phyloP scores from a whole-genome alignment of 2,797 vertebrate genomes.

The Eidolon dupreanum region DNA sequence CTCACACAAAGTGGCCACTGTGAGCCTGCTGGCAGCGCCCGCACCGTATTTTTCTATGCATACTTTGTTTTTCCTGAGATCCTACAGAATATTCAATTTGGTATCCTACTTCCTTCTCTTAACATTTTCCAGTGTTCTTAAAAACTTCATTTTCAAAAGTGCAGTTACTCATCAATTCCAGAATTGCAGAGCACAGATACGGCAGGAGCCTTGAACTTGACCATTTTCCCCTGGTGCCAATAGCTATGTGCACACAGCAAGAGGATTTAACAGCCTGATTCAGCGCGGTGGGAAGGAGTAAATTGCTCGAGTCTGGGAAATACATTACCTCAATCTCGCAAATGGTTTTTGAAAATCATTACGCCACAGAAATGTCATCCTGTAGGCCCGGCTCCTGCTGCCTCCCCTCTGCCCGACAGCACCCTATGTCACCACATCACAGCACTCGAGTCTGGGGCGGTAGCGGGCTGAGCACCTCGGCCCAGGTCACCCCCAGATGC shows the following conservation, averaged over 20 bases:
- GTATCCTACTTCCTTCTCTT: constrained; percentile 21
- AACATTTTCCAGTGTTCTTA: constrained; percentile 45
- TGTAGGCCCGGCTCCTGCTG: background rate
- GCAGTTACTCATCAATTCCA: constrained; percentile 17
- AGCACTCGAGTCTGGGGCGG: background rate
- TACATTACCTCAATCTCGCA: constrained; percentile 69
- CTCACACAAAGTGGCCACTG: rapidly evolving
- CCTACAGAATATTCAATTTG: background rate
- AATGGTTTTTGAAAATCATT: constrained; percentile 69
- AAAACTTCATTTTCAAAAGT: constrained; percentile 54
- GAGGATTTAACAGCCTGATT: constrained; percentile 52
- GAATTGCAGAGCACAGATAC: constrained; percentile 5
- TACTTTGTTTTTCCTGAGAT: background rate
- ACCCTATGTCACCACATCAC: rapidly evolving
- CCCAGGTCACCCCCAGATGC: background rate
- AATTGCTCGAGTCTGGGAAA: constrained; percentile 62
- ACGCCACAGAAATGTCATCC: constrained; percentile 48
- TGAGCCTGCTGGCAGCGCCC: rapidly evolving
- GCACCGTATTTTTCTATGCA: rapidly evolving
- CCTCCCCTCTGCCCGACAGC: background rate
- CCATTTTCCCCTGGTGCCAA: constrained; percentile 47
- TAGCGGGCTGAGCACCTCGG: background rate
- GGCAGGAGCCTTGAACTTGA: constrained; percentile 46
- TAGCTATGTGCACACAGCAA: constrained; percentile 33
- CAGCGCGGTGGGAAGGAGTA: constrained; percentile 61